A percentile compares a stretch with the other conserved stretches of the same genome.
Conservation (phyloP, 2,113 vertebrate species). For the Rutilus rutilus region DNA sequence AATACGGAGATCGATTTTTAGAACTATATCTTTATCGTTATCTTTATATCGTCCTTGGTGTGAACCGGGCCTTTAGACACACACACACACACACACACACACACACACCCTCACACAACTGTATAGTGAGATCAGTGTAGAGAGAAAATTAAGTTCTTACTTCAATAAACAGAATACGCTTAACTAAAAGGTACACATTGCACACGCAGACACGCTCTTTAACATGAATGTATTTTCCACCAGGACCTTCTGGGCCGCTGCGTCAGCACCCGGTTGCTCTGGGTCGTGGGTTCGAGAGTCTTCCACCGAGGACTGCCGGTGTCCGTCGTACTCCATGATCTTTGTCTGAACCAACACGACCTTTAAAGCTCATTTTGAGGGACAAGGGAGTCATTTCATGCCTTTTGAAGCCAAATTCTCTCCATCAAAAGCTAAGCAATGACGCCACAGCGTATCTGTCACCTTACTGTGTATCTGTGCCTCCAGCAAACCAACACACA, state of each 20-base stretch:
- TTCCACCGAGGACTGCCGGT: conserved; percentile 75
- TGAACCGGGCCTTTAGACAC: no score
- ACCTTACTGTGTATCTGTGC: conserved; percentile 51
- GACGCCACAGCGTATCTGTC: conserved; percentile 49
- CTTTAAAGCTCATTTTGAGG: conserved; percentile 39
- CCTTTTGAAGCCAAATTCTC: conserved; percentile 51
- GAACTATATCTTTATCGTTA: no score
- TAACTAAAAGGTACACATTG: no score
- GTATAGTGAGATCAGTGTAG: no score
- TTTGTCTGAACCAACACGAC: conserved; percentile 72
- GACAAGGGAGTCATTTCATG: conserved; percentile 44
- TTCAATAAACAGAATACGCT: no score
- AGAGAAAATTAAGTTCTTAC: no score
- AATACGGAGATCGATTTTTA: no score
- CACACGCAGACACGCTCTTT: neutral
- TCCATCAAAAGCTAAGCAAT: conserved; percentile 59
- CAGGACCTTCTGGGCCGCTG: conserved; percentile 83
- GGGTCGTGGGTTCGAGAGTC: conserved; percentile 83
- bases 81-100: no score
- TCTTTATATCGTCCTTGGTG: no score
- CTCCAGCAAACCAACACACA: conserved; percentile 66
- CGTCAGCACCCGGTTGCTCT: conserved; percentile 78
- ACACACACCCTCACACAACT: no score
- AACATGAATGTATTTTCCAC: neutral
- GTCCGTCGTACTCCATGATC: conserved; percentile 78